phyloP scores from a whole-genome alignment of 1,140 invertebrate species.

The Calliopsis andreniformis region DNA sequence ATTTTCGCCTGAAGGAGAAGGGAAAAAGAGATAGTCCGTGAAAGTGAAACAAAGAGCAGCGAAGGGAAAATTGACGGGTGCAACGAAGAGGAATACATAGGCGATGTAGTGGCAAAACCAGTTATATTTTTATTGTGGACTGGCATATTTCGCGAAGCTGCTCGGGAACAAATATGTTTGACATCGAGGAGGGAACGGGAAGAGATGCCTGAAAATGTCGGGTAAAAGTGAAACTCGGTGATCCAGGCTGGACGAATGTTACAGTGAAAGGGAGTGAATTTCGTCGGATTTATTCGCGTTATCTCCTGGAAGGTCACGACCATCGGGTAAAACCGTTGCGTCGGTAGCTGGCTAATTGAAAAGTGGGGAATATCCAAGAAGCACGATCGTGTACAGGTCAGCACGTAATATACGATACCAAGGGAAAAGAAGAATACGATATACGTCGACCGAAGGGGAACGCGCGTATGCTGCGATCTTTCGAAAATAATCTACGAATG shows the following conservation, averaged over 20 bases:
- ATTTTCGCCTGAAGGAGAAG: slow-evolving; percentile 20
- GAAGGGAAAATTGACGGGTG: slow-evolving; percentile 29
- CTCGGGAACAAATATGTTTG: slow-evolving; percentile 26
- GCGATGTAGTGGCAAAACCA: slow-evolving; percentile 31
- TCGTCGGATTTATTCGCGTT: slow-evolving; percentile 17
- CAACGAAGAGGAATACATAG: slow-evolving; percentile 35
- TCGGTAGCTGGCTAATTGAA: slow-evolving; percentile 43
- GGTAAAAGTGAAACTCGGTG: slow-evolving; percentile 57
- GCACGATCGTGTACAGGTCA: slow-evolving; percentile 36
- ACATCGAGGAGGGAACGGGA: slow-evolving; percentile 17
- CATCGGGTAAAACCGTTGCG: slow-evolving; percentile 16
- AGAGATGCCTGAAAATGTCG: slow-evolving; percentile 60
- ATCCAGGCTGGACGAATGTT: slow-evolving; percentile 14
- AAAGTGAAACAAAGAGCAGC: slow-evolving; percentile 14
- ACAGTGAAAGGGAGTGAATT: slow-evolving; percentile 21
- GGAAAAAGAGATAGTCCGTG: slow-evolving; percentile 39
- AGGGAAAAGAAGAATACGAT: slow-evolving; percentile 25
- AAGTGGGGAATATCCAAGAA: slow-evolving; percentile 38
- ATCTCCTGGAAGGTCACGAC: slow-evolving; percentile 44
- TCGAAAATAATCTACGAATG: slow-evolving; percentile 49
- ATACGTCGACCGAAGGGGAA: slow-evolving; percentile 2
- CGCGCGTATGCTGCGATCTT: slow-evolving; percentile 45
- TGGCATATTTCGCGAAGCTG: slow-evolving; percentile 31
- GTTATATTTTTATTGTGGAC: slow-evolving; percentile 48
- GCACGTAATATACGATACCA: slow-evolving; percentile 18